Percentiles rank a stretch among this genome's conserved stretches.
Evolutionary conservation across 1,140 invertebrate genomes (phyloP).

Genomic region (Dufourea novaeangliae): DNA sequence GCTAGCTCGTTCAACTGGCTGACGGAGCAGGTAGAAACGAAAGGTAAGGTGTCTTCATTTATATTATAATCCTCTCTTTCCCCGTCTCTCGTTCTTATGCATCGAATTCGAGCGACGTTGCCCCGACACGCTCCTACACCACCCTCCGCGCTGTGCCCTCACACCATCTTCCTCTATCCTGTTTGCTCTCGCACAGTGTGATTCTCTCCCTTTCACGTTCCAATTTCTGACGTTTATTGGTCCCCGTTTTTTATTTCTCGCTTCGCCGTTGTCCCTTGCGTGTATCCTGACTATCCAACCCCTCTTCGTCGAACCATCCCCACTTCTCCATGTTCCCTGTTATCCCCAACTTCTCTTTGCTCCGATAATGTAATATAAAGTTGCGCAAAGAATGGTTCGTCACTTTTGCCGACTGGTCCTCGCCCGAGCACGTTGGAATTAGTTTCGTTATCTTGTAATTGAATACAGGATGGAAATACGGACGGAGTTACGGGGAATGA

Average conservation of each 20-base stretch:
- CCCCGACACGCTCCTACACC: not conserved
- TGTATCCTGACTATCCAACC: not conserved
- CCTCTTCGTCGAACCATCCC: not conserved
- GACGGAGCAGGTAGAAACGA: conserved; percentile 55
- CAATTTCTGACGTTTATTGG: conserved; percentile 36
- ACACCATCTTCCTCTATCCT: not conserved
- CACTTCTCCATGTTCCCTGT: not conserved
- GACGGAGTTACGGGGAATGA: too few species aligned
- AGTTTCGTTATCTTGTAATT: conserved; percentile 11
- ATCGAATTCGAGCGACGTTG: conserved; percentile 51
- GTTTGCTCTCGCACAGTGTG: not conserved
- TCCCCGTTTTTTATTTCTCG: conserved; percentile 1
- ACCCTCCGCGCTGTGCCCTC: not conserved
- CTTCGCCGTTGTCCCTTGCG: not conserved
- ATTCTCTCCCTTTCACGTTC: conserved; percentile 12
- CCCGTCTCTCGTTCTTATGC: conserved; percentile 63
- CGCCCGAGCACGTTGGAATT: not conserved
- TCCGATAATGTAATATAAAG: conserved; percentile 20
- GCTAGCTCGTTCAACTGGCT: conserved; percentile 47
- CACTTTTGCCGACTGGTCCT: conserved; percentile 7
- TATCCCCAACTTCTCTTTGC: not conserved
- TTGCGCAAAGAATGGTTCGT: not conserved
- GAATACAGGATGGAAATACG: not conserved
- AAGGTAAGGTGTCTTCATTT: conserved; percentile 68
- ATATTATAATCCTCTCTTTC: conserved; percentile 67